Evolutionary conservation across 2,888 invertebrate genomes (phyloP).

Genomic region (Erebia aethiops): DNA sequence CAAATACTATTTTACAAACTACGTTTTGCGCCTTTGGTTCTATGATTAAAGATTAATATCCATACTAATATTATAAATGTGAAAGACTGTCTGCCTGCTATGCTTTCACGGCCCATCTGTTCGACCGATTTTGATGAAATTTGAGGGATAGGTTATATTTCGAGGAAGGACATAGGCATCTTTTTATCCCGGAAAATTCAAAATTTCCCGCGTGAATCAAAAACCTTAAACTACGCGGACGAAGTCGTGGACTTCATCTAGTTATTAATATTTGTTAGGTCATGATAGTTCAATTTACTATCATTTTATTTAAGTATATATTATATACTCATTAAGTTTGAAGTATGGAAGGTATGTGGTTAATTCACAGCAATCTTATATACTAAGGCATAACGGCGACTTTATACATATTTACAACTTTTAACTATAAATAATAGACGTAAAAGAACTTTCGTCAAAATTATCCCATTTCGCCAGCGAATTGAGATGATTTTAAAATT

Average conservation of each 20-base stretch:
- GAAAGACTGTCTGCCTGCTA: too few species aligned
- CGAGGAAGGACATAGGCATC: too few species aligned
- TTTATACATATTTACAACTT: slow-evolving; percentile 34
- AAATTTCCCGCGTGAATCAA: too few species aligned
- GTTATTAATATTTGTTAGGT: neutral
- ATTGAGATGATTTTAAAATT: neutral
- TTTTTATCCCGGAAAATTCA: too few species aligned
- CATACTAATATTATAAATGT: too few species aligned
- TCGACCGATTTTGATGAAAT: too few species aligned
- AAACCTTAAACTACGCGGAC: too few species aligned
- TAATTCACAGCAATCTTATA: slow-evolving; percentile 16
- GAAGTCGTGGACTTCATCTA: too few species aligned
- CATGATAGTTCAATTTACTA: slow-evolving; percentile 16
- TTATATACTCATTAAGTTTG: too few species aligned
- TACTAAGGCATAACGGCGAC: slow-evolving; percentile 25
- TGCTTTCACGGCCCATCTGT: too few species aligned
- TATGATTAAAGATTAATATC: neutral
- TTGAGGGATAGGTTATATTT: too few species aligned
- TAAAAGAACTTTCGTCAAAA: slow-evolving; percentile 6
- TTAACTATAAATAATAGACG: slow-evolving; percentile 5
- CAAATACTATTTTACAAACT: neutral
- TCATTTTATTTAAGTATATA: neutral
- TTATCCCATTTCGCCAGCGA: slow-evolving; percentile 20
- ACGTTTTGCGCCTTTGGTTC: slow-evolving; percentile 9
- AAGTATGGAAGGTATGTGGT: neutral